phyloP scores from a whole-genome alignment of 2,113 vertebrate species.

The Danio rerio region GRCz12tu NC_133180.1:70340501-70341000 shows the following conservation, averaged over 20 bases:
- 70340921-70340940: slow-evolving; percentile 46
- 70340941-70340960: slow-evolving; percentile 52
- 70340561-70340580: slow-evolving; percentile 50
- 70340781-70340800: too few species aligned
- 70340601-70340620: slow-evolving; percentile 54
- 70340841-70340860: slow-evolving; percentile 33
- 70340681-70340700: slow-evolving; percentile 20
- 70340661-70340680: slow-evolving; percentile 38
- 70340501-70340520: slow-evolving; percentile 40
- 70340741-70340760: too few species aligned
- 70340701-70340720: neutral
- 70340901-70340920: slow-evolving; percentile 47
- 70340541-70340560: slow-evolving; percentile 53
- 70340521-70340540: slow-evolving; percentile 36
- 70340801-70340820: neutral
- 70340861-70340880: slow-evolving; percentile 34
- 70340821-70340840: slow-evolving; percentile 52
- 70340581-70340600: slow-evolving; percentile 28
- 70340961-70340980: slow-evolving; percentile 48
- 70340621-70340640: slow-evolving; percentile 33
- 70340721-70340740: neutral
- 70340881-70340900: slow-evolving; percentile 38
- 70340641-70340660: slow-evolving; percentile 13
- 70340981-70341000: slow-evolving; percentile 60
- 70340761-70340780: too few species aligned